A percentile compares a stretch with the other conserved stretches of the same genome.
Evolutionary conservation across 2,797 vertebrate genomes (phyloP).

Genomic region (Sebastes elongatus): DNA sequence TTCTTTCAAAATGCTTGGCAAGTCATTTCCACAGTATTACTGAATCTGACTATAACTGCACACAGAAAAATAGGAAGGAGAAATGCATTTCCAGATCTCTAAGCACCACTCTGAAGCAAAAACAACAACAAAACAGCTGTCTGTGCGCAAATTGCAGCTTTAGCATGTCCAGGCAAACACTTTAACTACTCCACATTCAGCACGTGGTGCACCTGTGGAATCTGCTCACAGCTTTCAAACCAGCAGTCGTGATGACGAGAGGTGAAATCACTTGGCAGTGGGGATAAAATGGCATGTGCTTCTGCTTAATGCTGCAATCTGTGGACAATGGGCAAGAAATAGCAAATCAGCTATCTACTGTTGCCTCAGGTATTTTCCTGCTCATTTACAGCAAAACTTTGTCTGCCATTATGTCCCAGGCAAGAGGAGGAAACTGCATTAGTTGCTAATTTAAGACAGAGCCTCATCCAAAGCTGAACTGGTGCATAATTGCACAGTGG

Average conservation of each 20-base stretch:
- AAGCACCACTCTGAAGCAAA: constrained; percentile 6
- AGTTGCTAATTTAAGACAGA: constrained; percentile 51
- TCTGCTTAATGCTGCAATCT: constrained; percentile 23
- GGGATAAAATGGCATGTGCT: constrained; percentile 22
- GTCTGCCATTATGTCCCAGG: constrained; percentile 1
- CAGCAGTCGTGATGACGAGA: not conserved
- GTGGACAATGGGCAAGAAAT: constrained; percentile 26
- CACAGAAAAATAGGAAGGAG: not conserved
- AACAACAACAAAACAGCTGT: constrained; percentile 36
- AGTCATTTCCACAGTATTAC: constrained; percentile 15
- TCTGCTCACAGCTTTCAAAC: constrained; percentile 30
- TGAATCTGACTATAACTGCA: not conserved
- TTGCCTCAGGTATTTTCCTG: constrained; percentile 39
- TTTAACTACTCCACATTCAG: constrained; percentile 15
- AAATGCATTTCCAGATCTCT: constrained; percentile 9
- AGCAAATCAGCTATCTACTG: constrained; percentile 35
- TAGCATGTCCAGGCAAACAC: constrained; percentile 20
- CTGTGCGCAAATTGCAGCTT: constrained; percentile 44
- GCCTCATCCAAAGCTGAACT: constrained; percentile 41
- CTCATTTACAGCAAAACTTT: constrained; percentile 40
- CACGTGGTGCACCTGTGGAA: constrained; percentile 47
- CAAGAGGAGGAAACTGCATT: constrained; percentile 15
- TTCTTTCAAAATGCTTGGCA: not conserved
- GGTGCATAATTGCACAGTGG: constrained; percentile 52
- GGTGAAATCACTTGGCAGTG: constrained; percentile 37